Evolutionary conservation across 1,140 invertebrate genomes (phyloP).

Genomic region (Vollenhovia emeryi): DNA sequence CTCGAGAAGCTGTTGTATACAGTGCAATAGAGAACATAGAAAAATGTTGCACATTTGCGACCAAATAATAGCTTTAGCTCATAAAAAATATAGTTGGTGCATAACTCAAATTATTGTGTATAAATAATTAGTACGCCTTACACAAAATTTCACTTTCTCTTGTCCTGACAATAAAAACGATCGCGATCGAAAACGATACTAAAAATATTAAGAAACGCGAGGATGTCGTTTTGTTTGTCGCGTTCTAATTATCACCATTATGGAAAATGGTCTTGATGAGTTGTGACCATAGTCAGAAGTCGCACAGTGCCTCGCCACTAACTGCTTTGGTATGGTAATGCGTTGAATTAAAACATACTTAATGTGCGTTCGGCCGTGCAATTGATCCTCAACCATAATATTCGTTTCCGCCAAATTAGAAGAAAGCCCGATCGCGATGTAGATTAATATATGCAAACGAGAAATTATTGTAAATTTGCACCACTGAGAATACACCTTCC

Average conservation of each 20-base stretch:
- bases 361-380: neutral
- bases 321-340: slow-evolving; percentile 24
- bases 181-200: neutral
- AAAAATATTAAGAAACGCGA: neutral
- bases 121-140: neutral
- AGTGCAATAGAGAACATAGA: too few relatives aligned
- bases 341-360: neutral
- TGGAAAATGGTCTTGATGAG: neutral
- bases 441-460: slow-evolving; percentile 11
- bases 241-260: slow-evolving; percentile 18
- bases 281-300: neutral
- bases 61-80: neutral
- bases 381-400: neutral
- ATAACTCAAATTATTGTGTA: neutral
- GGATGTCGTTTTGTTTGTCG: neutral
- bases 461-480: slow-evolving; percentile 19
- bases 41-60: neutral
- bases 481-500: neutral
- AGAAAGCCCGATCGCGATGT: neutral
- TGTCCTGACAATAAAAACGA: neutral
- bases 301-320: slow-evolving; percentile 4
- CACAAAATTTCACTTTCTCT: neutral
- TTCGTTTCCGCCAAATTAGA: neutral
- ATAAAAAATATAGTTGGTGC: neutral
- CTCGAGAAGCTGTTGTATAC: neutral